A percentile compares a stretch with the other conserved stretches of the same genome.
These are phyloP conservation scores for Paraescarpia echinospica DNA, from an alignment of 1,140 invertebrate genomes.

Conservation along the genomic window DNA sequence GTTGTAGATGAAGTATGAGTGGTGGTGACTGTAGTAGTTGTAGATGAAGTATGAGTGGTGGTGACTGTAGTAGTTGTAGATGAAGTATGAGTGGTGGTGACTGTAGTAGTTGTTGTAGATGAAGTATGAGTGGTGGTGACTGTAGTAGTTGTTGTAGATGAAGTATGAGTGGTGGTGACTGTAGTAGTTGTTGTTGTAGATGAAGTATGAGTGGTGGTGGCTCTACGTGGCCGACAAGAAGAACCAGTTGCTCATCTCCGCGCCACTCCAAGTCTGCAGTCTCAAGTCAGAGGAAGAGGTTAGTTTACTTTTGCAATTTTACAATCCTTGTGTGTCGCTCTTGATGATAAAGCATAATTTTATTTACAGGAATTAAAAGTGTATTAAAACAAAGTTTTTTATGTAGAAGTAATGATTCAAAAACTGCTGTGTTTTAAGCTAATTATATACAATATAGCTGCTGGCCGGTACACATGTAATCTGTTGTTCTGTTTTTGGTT, in stretches of 20 bases:
- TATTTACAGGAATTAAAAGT: neutral
- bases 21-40: too few species aligned
- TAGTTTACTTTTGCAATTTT: slow-evolving; percentile 2
- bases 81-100: too few species aligned
- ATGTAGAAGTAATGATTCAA: too few species aligned
- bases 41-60: too few species aligned
- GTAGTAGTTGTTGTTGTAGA: slow-evolving; percentile 58
- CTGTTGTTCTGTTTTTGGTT: too few species aligned
- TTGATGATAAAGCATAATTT: neutral
- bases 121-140: too few species aligned
- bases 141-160: neutral
- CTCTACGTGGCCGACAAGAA: slow-evolving; percentile 95
- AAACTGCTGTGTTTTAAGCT: too few species aligned
- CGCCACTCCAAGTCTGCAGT: slow-evolving; percentile 81
- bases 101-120: too few species aligned
- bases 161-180: neutral
- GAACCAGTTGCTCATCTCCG: slow-evolving; percentile 82
- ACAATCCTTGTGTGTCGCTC: neutral
- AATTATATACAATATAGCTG: too few species aligned
- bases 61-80: too few species aligned
- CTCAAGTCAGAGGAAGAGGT: slow-evolving; percentile 61
- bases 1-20: too few species aligned
- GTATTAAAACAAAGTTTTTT: neutral
- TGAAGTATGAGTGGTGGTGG: slow-evolving; percentile 99
- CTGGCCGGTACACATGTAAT: too few species aligned